Evolutionary conservation across 2,113 vertebrate species (phyloP).

Genomic region (Megaptera novaeangliae): DNA sequence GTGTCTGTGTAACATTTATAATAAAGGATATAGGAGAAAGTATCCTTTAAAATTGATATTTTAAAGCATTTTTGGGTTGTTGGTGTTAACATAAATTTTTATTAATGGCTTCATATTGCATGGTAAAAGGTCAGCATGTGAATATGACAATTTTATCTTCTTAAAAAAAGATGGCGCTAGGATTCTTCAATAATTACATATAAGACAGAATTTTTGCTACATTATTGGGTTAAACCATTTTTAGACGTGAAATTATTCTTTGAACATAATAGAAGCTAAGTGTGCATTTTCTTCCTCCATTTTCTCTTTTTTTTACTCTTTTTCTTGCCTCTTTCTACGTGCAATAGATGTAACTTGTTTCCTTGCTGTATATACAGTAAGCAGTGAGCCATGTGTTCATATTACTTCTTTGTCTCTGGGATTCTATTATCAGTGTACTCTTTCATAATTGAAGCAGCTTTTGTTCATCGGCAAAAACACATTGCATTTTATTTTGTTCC

Average conservation of each 20-base stretch:
- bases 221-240: constrained; percentile 54
- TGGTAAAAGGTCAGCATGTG: constrained; percentile 80
- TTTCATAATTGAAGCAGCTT: constrained; percentile 70
- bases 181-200: constrained; percentile 76
- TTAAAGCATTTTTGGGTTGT: constrained; percentile 79
- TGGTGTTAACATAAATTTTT: constrained; percentile 78
- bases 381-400: constrained; percentile 35
- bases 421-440: constrained; percentile 61
- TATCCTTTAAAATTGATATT: constrained; percentile 82
- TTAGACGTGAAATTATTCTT: constrained; percentile 45
- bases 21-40: constrained; percentile 80
- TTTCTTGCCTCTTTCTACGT: not conserved
- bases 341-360: constrained; percentile 31
- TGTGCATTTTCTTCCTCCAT: not conserved
- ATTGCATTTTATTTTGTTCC: constrained; percentile 48
- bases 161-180: constrained; percentile 66
- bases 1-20: constrained; percentile 84
- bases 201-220: constrained; percentile 71
- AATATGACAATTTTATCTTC: constrained; percentile 80
- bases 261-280: not conserved
- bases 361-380: not conserved
- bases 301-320: not conserved
- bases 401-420: not conserved
- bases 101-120: constrained; percentile 80
- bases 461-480: constrained; percentile 67